Evolutionary conservation across 2,113 vertebrate species (phyloP).

Genomic region (Sapajus apella): DNA sequence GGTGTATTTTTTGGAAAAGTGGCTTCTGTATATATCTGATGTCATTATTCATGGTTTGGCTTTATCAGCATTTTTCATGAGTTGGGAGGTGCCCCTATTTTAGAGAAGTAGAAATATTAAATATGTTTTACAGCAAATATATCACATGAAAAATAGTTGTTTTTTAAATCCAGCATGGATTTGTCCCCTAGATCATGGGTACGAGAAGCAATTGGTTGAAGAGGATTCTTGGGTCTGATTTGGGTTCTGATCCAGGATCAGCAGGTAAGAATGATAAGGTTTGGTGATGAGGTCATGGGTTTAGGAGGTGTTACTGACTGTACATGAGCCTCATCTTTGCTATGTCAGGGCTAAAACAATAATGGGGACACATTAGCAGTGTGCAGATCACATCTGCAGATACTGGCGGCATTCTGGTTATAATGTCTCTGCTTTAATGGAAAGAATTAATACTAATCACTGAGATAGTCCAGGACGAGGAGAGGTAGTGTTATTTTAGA

Average conservation of each 20-base stretch:
- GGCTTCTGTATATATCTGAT: background rate
- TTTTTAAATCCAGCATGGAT: background rate
- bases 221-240: background rate
- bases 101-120: conserved; percentile 8
- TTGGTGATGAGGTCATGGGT: background rate
- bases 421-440: background rate
- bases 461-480: background rate
- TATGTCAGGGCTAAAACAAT: background rate
- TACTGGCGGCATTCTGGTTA: conserved; percentile 2
- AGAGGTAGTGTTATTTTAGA: conserved; percentile 21
- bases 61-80: background rate
- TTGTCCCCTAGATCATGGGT: background rate
- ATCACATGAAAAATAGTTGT: no score
- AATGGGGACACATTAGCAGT: background rate
- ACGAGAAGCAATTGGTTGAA: background rate
- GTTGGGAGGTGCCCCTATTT: background rate
- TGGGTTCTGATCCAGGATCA: background rate
- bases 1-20: background rate
- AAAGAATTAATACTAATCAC: background rate
- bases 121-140: background rate
- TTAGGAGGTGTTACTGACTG: background rate
- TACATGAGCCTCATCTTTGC: background rate
- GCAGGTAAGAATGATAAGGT: background rate
- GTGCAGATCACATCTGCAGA: background rate
- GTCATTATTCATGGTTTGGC: background rate